Evolutionary conservation across 2,113 vertebrate genomes (phyloP), one percentile per base, ranked within the genome.

Genomic region (Perognathus longimembris): DNA sequence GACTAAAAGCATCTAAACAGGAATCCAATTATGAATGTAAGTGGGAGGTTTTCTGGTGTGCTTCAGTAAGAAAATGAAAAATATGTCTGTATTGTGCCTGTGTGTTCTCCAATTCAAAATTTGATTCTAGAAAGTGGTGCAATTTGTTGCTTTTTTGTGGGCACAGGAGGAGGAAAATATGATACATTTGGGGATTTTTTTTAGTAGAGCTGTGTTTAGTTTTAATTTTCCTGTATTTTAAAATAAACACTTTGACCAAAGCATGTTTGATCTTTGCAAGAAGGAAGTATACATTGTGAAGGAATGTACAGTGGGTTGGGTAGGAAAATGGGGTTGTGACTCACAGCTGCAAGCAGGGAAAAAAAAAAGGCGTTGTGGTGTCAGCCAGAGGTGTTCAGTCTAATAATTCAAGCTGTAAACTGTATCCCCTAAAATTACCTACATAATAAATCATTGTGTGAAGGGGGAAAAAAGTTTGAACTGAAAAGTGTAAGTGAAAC

Each of bases 381-480:
- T 98, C 98, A 98, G 97, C 97, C 97, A 97, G 98, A 98, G 98
- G 98, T 98, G 98, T 98, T 98, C 97, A 84, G 97, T 97, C 97
- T 98, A 98, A 98, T 98, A 98, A 98, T 97, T 98, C 97, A 98
- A 98, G 98, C 97, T 97, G 97, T 98, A 98, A 98, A 98, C 98
- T 97, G 97, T 97, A 97, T 98, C 98, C 97, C 97, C 96, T 98
- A 97, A 98, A 98, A 98, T 98, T 98, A 98, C 97, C 96, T 97
- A 91, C 70, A 71, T 93, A 97, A 96, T 98, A 98, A 98, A 98
- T 98, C 98, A 98, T 87, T 95, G 97, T 94, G 95, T 90, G 92
- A 97, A 97, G 97, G 59, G 87, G 93, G 89, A 97, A 87, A 97
- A 97, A 97, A 96, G 90, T 97, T 96, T 93, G 90, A 90, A 87